Base-by-base conservation (phyloP, 2,797 vertebrate species). In the Rhabdomys pumilio region DNA sequence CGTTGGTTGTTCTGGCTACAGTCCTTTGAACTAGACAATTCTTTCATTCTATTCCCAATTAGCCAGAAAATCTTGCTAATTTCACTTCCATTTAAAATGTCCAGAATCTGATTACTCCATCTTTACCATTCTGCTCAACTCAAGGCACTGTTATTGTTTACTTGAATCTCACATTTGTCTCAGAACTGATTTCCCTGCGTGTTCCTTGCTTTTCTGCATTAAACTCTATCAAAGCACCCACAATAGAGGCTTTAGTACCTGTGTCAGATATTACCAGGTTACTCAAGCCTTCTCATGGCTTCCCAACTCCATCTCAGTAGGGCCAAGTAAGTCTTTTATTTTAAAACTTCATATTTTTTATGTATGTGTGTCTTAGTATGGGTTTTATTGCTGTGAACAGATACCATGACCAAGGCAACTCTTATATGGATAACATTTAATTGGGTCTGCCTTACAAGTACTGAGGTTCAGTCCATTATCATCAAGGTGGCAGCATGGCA, bases 41-140 rank as follows among this genome's bases (percentile, higher is more conserved):
- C 38, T 65, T 72, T 88, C 57, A 89, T 38, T 19, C 0, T 73
- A 63, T 5, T 92, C 29, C 29, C 67, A 63, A 67, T 79, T 14
- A 75, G 55, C 63, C 11, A 38, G 55, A 89, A 94, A 83, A 67
- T 4, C 57, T 47, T 65, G 41, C 47, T 88, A 79, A 57, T 7
- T 61, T n/a, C 90, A 81, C 12, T 31, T 67, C 22, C 44, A 85
- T 89, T 89, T n/a, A 96, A 96, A 93, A 72, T 73, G 92, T 50
- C 34, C 6, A 94, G 77, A 88, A 84, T 65, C 63, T 81, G 44
- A 72, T 55, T 7, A 38, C 6, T 31, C 73, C 72, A 95, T 34
- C 44, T 59, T 65, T 72, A 47, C 73, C 19, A 24, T 59, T 55
- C 24, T 61, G 17, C 22, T 34, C 50, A 90, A 8, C 93, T 44